phyloP scores from a whole-genome alignment of 2,113 vertebrate species.

The Microtus pennsylvanicus region DNA sequence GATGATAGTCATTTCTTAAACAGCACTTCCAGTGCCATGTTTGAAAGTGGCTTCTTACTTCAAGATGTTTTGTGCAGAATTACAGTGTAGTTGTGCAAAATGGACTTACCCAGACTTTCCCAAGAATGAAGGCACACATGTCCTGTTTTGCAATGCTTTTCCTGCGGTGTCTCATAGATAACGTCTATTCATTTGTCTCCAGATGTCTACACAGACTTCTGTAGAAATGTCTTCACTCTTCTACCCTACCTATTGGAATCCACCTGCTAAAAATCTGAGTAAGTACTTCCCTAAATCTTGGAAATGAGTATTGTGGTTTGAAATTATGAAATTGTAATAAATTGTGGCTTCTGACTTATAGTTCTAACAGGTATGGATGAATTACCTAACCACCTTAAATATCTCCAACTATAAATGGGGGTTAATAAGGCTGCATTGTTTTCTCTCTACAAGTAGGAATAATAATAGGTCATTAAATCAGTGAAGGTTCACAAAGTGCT shows the following conservation, averaged over 20 bases:
- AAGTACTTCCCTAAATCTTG: background rate
- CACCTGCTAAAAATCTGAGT: background rate
- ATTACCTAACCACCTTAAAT: conserved; percentile 6
- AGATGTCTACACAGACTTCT: background rate
- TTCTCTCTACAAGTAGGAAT: conserved; percentile 34
- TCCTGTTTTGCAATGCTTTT: background rate
- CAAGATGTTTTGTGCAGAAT: background rate
- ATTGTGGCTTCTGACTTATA: background rate
- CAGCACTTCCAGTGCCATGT: background rate
- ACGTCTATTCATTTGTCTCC: background rate
- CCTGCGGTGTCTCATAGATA: background rate
- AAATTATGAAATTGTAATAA: background rate
- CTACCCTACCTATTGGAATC: background rate
- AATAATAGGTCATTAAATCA: conserved; percentile 41
- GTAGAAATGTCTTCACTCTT: background rate
- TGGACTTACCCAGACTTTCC: background rate
- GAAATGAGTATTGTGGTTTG: background rate
- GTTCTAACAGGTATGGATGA: background rate
- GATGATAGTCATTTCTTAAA: background rate
- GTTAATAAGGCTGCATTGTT: conserved; percentile 22
- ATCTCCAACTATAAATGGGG: background rate
- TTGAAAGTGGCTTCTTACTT: background rate
- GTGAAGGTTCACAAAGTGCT: conserved; percentile 31
- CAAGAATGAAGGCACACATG: background rate
- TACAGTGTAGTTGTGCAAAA: background rate